Evolutionary conservation across 2,888 invertebrate genomes (phyloP), one percentile per base, ranked within the genome.

Genomic region (Geophilus truncorum): DNA sequence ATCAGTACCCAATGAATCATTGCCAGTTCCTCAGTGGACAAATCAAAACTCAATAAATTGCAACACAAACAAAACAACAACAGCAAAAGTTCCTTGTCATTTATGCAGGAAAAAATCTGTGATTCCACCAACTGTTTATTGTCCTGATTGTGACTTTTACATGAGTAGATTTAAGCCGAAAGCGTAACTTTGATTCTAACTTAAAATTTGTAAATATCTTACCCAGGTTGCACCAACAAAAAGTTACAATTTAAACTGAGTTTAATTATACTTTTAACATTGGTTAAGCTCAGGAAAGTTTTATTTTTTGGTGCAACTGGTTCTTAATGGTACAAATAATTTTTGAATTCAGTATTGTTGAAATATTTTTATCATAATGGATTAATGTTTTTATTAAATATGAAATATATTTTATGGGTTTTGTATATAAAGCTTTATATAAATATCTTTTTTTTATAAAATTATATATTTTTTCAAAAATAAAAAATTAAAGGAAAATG

Each of bases 71-170:
- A 57, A 21, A 10, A 45, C 21, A 40, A 23, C 10, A 10, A 45
- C 34, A 36, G 25, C 0, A 7, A 81, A 81, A 79, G 89, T 91
- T 10, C 92, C 92, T 81, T 96, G 96, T 87, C 93, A 94, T 87
- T 89, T 97, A 84, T 97, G 96, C 87, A 90, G 94, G 81, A 96
- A 96, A 86, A 94, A 94, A 85, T 90, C 92, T 82, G 92, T 95
- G 21, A 90, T 90, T 78, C 91, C 93, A 18, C 93, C 94, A 15
- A 92, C 92, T 40, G 90, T 92, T 84, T 96, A 96, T 86, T 97
- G 96, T 87, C 90, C 92, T 78, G 95, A 96, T 88, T 96, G 96
- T 88, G 94, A 95, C 86, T 95, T 93, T 88, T 97, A 96, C 86
- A 93, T 97, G 92, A 85, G 85, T 77, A 83, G 85, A 57, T 86